A percentile compares a stretch with the other conserved stretches of the same genome.
phyloP scores from a whole-genome alignment of 2,797 vertebrate genomes.

The Phrynocephalus forsythii region DNA sequence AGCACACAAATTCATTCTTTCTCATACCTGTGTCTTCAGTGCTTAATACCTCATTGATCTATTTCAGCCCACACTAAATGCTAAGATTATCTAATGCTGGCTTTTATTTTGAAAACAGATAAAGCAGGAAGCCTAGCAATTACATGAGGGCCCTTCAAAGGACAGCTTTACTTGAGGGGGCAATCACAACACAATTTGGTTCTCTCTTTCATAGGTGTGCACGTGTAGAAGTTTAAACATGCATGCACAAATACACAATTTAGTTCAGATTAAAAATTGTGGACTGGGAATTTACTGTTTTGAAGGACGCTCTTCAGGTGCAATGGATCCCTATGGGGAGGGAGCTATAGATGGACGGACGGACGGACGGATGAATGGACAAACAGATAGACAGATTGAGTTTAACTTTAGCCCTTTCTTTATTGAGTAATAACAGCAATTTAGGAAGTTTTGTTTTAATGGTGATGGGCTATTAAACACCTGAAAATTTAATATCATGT shows the following conservation, averaged over 20 bases:
- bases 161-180: neutral
- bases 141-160: neutral
- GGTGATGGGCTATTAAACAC: slow-evolving; percentile 77
- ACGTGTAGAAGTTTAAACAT: neutral
- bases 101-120: slow-evolving; percentile 1
- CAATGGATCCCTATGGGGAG: slow-evolving; percentile 1
- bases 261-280: slow-evolving; percentile 34
- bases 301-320: slow-evolving; percentile 60
- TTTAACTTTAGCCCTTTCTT: slow-evolving; percentile 48
- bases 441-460: slow-evolving; percentile 65
- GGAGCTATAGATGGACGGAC: too few species aligned
- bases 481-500: slow-evolving; percentile 71
- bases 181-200: neutral
- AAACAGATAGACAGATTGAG: too few species aligned
- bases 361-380: too few species aligned
- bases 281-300: slow-evolving; percentile 29
- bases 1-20: neutral
- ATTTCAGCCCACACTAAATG: neutral
- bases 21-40: neutral
- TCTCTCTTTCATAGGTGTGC: neutral
- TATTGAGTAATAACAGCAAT: slow-evolving; percentile 62
- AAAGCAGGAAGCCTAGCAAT: neutral
- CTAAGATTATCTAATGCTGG: neutral
- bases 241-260: neutral
- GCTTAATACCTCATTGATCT: neutral